These are phyloP conservation scores for Saccostrea glomerata DNA, from an alignment of 1,140 invertebrate genomes.

Conservation along the genomic window DNA sequence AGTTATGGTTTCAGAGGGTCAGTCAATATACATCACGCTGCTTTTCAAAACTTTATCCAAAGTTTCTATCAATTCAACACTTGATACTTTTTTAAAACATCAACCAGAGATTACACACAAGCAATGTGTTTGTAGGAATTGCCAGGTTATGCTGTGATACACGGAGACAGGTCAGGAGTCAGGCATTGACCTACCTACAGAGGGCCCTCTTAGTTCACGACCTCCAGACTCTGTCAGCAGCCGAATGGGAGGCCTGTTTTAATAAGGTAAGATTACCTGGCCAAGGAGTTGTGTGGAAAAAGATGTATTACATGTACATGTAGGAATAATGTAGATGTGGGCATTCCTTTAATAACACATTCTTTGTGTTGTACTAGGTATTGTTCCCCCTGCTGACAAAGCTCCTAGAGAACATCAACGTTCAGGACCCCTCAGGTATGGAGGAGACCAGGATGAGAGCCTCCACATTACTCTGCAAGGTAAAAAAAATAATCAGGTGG, in stretches of 20 bases:
- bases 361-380: conserved; percentile 72
- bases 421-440: conserved; percentile 84
- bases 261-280: conserved; percentile 84
- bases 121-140: conserved; percentile 87
- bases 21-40: too few relatives aligned
- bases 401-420: conserved; percentile 83
- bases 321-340: too few relatives aligned
- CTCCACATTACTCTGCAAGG: conserved; percentile 94
- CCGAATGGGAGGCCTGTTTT: conserved; percentile 97
- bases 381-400: conserved; percentile 94
- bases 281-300: neutral
- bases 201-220: conserved; percentile 95
- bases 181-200: conserved; percentile 94
- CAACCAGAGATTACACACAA: too few relatives aligned
- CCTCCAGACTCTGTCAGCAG: conserved; percentile 88
- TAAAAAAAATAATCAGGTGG: conserved; percentile 70
- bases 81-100: too few relatives aligned
- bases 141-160: conserved; percentile 95
- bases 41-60: too few relatives aligned
- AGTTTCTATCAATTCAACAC: neutral
- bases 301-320: too few relatives aligned
- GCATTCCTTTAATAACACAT: too few relatives aligned
- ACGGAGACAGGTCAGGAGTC: conserved; percentile 92
- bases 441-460: conserved; percentile 89
- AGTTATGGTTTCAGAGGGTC: too few relatives aligned